Conservation (phyloP, 2,113 vertebrate species). For the Poecilia latipinna region DNA sequence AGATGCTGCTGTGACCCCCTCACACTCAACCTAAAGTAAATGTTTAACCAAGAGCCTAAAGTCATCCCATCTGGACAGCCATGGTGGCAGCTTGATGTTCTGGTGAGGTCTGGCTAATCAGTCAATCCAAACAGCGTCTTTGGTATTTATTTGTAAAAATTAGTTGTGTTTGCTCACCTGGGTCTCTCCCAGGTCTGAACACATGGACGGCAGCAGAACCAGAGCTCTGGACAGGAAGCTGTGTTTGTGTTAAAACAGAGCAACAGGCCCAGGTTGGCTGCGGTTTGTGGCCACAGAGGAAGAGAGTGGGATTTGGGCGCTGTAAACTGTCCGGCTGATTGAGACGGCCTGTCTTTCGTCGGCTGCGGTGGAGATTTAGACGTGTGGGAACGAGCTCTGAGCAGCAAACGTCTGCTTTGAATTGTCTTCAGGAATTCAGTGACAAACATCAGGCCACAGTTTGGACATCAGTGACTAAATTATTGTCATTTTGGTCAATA, state of each 20-base stretch:
- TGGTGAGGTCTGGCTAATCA: constrained; percentile 67
- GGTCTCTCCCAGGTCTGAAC: constrained; percentile 34
- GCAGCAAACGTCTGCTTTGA: neutral
- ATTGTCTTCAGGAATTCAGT: neutral
- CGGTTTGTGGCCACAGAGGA: constrained; percentile 25
- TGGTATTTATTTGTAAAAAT: constrained; percentile 79
- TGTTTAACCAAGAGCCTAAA: constrained; percentile 66
- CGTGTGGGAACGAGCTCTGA: constrained; percentile 25
- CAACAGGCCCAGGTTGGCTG: constrained; percentile 12
- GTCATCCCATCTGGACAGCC: constrained; percentile 49
- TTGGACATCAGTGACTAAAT: neutral
- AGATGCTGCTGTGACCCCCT: constrained; percentile 33
- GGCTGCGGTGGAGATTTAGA: constrained; percentile 16
- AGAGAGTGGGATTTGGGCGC: constrained; percentile 36
- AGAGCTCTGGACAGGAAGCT: constrained; percentile 45
- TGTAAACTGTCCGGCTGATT: constrained; percentile 57
- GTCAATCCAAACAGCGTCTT: constrained; percentile 36
- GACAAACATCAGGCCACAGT: neutral
- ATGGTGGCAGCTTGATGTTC: constrained; percentile 21
- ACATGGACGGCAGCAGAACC: constrained; percentile 13
- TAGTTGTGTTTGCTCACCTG: constrained; percentile 79
- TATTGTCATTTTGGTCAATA: no score
- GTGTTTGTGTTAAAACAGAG: constrained; percentile 59
- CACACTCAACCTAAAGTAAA: constrained; percentile 58
- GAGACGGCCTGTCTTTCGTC: constrained; percentile 47